Percentiles rank a stretch among this genome's conserved stretches.
Conservation (phyloP, 2,888 invertebrate species). For the Apamea anceps region DNA sequence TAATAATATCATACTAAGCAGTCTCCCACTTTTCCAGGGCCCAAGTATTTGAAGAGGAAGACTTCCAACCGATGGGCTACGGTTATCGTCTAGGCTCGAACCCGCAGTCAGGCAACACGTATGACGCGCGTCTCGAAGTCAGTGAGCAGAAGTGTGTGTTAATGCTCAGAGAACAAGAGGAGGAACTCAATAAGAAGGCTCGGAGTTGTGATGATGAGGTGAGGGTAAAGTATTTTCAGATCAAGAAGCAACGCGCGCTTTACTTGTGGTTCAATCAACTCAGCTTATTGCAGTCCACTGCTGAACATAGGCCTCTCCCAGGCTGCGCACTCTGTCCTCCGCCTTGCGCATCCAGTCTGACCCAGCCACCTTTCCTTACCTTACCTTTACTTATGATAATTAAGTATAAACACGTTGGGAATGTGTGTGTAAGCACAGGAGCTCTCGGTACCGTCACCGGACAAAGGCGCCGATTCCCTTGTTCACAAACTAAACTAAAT, state of each 20-base stretch:
- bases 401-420: not conserved
- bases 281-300: no score
- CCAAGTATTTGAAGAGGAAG: slow-evolving; percentile 98
- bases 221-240: slow-evolving; percentile 51
- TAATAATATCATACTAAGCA: slow-evolving; percentile 2
- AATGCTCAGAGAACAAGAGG: slow-evolving; percentile 97
- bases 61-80: slow-evolving; percentile 98
- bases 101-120: slow-evolving; percentile 82
- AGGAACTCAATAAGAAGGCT: slow-evolving; percentile 94
- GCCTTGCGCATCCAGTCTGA: no score
- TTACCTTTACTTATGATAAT: no score
- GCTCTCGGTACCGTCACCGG: not conserved
- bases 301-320: no score
- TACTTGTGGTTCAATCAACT: not conserved
- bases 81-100: slow-evolving; percentile 94
- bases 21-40: slow-evolving; percentile 88
- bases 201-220: slow-evolving; percentile 90
- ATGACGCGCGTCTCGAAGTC: slow-evolving; percentile 92
- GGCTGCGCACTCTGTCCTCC: no score
- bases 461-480: no score
- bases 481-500: no score
- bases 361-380: no score
- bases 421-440: not conserved
- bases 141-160: slow-evolving; percentile 95
- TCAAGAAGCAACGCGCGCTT: not conserved